phyloP scores from a whole-genome alignment of 2,888 invertebrate genomes.

The Diarsia rubi region DNA sequence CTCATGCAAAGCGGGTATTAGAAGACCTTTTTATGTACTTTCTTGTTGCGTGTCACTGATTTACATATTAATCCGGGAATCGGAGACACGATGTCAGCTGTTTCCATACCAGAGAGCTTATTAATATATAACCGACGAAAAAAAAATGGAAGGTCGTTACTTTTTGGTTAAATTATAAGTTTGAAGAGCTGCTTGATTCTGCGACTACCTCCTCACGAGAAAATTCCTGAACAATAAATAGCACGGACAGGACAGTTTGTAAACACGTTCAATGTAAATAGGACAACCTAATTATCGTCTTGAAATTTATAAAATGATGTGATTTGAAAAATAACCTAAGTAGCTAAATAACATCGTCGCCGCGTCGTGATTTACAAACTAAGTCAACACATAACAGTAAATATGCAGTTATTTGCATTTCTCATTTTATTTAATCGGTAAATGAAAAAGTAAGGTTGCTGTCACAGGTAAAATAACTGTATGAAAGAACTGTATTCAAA shows the following conservation, averaged over 20 bases:
- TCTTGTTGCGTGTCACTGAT: constrained; percentile 50
- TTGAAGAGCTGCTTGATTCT: background rate
- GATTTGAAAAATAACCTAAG: no score
- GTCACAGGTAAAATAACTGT: background rate
- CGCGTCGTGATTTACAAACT: background rate
- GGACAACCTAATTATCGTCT: no score
- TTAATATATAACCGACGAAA: background rate
- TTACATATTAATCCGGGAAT: constrained; percentile 61
- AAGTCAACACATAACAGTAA: background rate
- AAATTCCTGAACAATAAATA: no score
- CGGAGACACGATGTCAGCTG: constrained; percentile 53
- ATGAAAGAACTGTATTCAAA: background rate
- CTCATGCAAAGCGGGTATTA: constrained; percentile 63
- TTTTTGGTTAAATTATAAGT: background rate
- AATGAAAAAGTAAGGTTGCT: no score
- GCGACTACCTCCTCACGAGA: no score
- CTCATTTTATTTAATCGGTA: background rate
- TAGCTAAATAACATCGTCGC: background rate
- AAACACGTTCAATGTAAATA: no score
- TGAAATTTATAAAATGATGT: no score
- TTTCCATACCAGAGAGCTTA: constrained; percentile 16
- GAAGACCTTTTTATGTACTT: constrained; percentile 61
- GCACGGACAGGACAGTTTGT: no score
- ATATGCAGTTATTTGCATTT: background rate
- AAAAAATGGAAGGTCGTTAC: background rate